These are phyloP conservation scores for Iguana delicatissima DNA, from an alignment of 2,797 vertebrate genomes.

Conservation along the genomic window DNA sequence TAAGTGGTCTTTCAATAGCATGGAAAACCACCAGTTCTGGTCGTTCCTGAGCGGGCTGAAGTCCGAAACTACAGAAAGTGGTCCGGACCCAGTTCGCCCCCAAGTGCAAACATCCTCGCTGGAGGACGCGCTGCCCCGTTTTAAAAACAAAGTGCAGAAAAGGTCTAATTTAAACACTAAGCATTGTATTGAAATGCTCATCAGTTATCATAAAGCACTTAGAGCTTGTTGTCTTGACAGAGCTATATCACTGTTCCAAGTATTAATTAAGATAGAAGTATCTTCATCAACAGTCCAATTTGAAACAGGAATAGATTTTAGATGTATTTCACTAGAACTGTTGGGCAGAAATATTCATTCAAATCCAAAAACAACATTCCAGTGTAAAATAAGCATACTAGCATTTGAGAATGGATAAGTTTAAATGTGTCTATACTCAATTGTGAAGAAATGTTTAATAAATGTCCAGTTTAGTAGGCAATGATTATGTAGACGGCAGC, in stretches of 20 bases:
- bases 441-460: background rate
- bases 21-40: too few relatives aligned
- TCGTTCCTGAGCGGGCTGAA: too few relatives aligned
- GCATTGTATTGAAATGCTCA: slow-evolving; percentile 29
- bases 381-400: background rate
- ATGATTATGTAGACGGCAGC: background rate
- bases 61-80: too few relatives aligned
- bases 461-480: background rate
- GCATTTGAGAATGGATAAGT: background rate
- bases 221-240: background rate
- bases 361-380: background rate
- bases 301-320: background rate
- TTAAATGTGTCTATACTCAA: background rate
- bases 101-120: too few relatives aligned
- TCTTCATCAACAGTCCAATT: background rate
- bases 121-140: too few relatives aligned
- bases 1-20: too few relatives aligned
- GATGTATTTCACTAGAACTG: background rate
- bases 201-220: background rate
- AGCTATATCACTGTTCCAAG: background rate
- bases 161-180: fast-evolving
- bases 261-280: background rate
- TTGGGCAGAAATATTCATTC: background rate
- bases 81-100: too few relatives aligned
- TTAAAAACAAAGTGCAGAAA: too few relatives aligned